Evolutionary conservation across 92 coral and sea anemone species (phyloP).

Genomic region (Zoanthus solanderi): DNA sequence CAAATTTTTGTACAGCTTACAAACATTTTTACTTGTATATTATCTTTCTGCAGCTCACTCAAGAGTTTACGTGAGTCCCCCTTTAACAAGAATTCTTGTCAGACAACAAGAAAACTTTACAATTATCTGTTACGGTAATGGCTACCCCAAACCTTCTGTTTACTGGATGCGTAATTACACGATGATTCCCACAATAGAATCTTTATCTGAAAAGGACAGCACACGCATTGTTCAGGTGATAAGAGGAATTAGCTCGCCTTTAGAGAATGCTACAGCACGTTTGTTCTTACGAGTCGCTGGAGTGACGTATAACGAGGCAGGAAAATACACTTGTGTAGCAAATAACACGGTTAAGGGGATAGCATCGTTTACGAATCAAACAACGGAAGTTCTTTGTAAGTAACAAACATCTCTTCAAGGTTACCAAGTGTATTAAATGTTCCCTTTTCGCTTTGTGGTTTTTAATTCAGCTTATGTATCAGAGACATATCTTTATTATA

Average conservation of each 20-base stretch:
- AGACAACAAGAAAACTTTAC: constrained; percentile 29
- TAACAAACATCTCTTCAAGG: not conserved
- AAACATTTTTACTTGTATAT: too few relatives aligned
- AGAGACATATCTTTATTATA: not conserved
- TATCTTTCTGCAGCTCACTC: constrained; percentile 52
- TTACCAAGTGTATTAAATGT: too few relatives aligned
- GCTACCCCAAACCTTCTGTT: constrained; percentile 51
- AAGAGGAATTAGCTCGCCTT: constrained; percentile 32
- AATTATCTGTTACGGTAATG: constrained; percentile 72
- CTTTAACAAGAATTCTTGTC: constrained; percentile 30
- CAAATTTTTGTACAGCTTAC: too few relatives aligned
- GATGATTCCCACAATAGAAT: constrained; percentile 6
- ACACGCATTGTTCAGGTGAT: constrained; percentile 56
- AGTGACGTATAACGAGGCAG: constrained; percentile 64
- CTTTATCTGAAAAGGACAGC: not conserved
- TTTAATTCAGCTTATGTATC: not conserved
- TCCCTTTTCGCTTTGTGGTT: not conserved
- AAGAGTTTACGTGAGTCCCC: constrained; percentile 9
- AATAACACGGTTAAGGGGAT: constrained; percentile 17
- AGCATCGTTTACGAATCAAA: not conserved
- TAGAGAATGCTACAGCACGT: constrained; percentile 59
- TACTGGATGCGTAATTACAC: not conserved
- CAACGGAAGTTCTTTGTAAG: constrained; percentile 76
- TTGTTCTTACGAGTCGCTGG: constrained; percentile 69
- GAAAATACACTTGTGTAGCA: constrained; percentile 77